phyloP scores from a whole-genome alignment of 2,888 invertebrate genomes.

The Apomyelois bistriatella region DNA sequence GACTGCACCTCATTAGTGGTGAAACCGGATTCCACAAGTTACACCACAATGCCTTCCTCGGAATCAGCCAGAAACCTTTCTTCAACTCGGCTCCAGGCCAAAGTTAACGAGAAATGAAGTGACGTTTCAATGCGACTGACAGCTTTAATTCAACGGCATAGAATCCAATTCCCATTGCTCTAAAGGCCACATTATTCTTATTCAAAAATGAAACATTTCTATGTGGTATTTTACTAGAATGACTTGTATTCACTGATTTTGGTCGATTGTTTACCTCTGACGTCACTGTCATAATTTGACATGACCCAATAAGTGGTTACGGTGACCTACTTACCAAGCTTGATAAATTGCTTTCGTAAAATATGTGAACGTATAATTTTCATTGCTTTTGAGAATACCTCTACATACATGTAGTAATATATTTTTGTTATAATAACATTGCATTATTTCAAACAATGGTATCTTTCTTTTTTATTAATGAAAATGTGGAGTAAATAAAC shows the following conservation, averaged over 20 bases:
- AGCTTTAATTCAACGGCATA: conserved; percentile 25
- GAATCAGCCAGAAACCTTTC: conserved; percentile 50
- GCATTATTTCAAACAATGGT: neutral
- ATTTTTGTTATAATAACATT: neutral
- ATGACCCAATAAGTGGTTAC: conserved; percentile 41
- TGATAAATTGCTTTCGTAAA: conserved; percentile 31
- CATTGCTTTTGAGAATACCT: neutral
- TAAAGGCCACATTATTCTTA: neutral
- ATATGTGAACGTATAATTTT: conserved; percentile 12
- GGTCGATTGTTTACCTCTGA: conserved; percentile 32
- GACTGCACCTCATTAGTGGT: conserved; percentile 60
- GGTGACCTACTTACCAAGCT: conserved; percentile 42
- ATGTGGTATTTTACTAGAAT: neutral
- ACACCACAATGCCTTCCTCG: conserved; percentile 54
- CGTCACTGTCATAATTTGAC: conserved; percentile 29
- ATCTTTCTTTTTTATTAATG: neutral
- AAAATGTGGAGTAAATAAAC: no score
- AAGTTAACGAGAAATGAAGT: conserved; percentile 51
- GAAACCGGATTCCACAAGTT: conserved; percentile 53
- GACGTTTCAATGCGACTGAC: conserved; percentile 27
- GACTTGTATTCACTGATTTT: conserved; percentile 13
- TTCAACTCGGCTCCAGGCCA: conserved; percentile 38
- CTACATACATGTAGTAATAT: neutral
- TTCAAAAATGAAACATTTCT: neutral
- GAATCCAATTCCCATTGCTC: conserved; percentile 26